phyloP scores from a whole-genome alignment of 2,113 vertebrate genomes.

The Lasiurus cinereus region DNA sequence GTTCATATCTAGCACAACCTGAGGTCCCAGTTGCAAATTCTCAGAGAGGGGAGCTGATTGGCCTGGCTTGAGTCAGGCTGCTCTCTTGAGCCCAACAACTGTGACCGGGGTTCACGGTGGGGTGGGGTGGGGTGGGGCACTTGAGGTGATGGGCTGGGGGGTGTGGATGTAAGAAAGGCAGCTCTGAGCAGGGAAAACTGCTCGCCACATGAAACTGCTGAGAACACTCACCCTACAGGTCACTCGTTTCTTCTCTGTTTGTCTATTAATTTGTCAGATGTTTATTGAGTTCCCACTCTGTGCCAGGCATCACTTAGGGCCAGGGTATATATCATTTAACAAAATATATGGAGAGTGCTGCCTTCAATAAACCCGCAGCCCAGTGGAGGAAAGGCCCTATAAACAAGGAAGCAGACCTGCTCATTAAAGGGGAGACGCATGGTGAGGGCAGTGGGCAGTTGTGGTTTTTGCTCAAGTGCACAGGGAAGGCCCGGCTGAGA shows the following conservation, averaged over 20 bases:
- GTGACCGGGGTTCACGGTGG: accelerated
- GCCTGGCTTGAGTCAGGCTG: not conserved
- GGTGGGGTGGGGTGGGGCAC: accelerated
- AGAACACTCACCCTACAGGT: not conserved
- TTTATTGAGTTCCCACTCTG: too few species aligned
- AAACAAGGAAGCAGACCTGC: accelerated
- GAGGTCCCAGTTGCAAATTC: not conserved
- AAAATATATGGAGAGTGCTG: not conserved
- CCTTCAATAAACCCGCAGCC: not conserved
- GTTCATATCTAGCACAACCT: accelerated
- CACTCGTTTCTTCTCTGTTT: accelerated
- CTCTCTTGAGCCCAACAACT: not conserved
- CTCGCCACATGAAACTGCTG: accelerated
- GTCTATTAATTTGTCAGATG: accelerated
- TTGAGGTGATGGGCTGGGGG: accelerated
- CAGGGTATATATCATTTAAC: not conserved
- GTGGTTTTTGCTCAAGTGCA: not conserved
- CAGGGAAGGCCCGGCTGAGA: not conserved
- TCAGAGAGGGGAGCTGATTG: not conserved
- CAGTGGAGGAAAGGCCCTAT: not conserved
- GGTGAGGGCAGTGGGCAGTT: accelerated
- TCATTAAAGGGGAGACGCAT: accelerated
- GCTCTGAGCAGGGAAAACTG: not conserved
- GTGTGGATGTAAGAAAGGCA: not conserved
- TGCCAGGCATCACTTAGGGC: not conserved